Evolutionary conservation across 2,888 invertebrate species (phyloP).

Genomic region (Alviniconcha strummeri): DNA sequence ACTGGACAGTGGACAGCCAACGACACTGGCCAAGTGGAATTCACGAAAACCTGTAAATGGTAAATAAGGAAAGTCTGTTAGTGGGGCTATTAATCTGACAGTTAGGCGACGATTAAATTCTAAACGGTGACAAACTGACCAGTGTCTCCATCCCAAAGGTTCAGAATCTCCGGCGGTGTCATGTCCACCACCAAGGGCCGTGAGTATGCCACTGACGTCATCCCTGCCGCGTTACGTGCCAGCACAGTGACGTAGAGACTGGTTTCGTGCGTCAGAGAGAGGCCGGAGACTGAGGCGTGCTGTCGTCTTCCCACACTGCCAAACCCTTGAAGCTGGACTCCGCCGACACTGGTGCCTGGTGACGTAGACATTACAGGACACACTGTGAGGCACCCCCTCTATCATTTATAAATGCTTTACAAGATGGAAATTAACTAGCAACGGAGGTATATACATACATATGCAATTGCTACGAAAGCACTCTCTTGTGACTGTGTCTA

Average conservation of each 20-base stretch:
- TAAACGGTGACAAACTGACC: background rate
- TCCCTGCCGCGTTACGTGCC: slow-evolving; percentile 52
- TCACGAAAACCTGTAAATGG: too few relatives aligned
- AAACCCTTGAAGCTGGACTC: slow-evolving; percentile 47
- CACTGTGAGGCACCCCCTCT: background rate
- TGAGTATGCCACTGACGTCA: slow-evolving; percentile 49
- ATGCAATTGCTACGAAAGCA: too few relatives aligned
- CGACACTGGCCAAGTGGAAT: too few relatives aligned
- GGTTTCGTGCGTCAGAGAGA: slow-evolving; percentile 49
- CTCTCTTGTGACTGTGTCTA: too few relatives aligned
- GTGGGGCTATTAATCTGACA: too few relatives aligned
- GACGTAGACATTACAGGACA: background rate
- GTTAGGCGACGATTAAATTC: too few relatives aligned
- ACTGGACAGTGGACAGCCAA: too few relatives aligned
- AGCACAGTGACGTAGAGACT: slow-evolving; percentile 52
- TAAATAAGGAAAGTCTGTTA: too few relatives aligned
- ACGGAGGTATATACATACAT: background rate
- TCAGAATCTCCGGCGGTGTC: slow-evolving; percentile 47
- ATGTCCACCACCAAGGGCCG: slow-evolving; percentile 50
- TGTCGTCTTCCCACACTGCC: slow-evolving; percentile 47
- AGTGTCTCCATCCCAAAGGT: slow-evolving; percentile 46
- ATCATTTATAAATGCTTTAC: background rate
- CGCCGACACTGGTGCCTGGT: slow-evolving; percentile 49
- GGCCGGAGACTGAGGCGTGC: slow-evolving; percentile 46
- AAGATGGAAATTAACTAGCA: background rate